Base-by-base conservation (phyloP, 2,888 invertebrate species). In the Leptopterna dolabrata region DNA sequence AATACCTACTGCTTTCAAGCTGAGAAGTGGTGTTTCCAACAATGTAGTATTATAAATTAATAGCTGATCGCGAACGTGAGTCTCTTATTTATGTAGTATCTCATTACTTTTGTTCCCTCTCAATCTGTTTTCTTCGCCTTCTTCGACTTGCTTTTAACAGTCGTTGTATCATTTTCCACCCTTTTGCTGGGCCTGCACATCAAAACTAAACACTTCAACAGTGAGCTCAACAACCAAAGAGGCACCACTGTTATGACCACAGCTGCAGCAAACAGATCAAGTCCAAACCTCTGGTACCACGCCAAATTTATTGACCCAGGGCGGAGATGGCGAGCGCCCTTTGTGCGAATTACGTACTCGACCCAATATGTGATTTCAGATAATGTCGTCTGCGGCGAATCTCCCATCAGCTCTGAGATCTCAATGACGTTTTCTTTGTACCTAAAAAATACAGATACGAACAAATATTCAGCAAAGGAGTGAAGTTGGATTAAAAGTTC, bases 241-340 rank as follows among this genome's bases (percentile, higher is more conserved):
- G 36, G 0, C 36, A 73, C 73, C 24, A 30, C 30, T n/a, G 29
- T n/a, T 30, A 73, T 55, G 13, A 29, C 16, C 24, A 85, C 16
- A 9, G 30, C 47, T 14, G 19, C 45, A n/a, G 73, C 85, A 0
- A 85, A 16, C 16, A 87, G n/a, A 29, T 87, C 86, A 1, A 78
- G 41, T 14, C 78, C 80, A 29, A 80, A 80, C n/a, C 86, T 30
- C 55, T 87, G 80, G 70, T 80, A 87, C 86, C 86, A 87, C 29
- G 63, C 30, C n/a, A 87, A 45, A 24, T 80, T 76, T 4, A 87
- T 24, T 1, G 80, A 0, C 27, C 63, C 86, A 0, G 86, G 80
- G 11, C 86, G 55, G 9, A 87, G 78, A 13, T 45, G 27, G 11
- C n/a, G 51, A n/a, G 86, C 86, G 36, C 86, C 86, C 41, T 87